These are phyloP conservation scores for Isurus oxyrinchus DNA, from an alignment of 2,113 vertebrate genomes.

Conservation along the genomic window DNA sequence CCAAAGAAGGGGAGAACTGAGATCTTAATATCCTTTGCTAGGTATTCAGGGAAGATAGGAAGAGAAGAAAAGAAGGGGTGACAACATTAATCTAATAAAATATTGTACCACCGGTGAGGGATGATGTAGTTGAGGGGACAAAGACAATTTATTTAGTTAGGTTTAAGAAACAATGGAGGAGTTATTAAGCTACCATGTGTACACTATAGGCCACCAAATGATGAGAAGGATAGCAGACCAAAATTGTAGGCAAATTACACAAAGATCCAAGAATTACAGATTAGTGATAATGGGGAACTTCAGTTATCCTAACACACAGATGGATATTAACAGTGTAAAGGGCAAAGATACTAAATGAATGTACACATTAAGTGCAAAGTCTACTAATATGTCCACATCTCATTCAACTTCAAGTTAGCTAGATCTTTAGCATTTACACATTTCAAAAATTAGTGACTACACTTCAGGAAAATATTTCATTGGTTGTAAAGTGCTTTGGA, in stretches of 20 bases:
- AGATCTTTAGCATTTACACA: not conserved
- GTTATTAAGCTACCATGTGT: too few relatives aligned
- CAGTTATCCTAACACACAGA: not conserved
- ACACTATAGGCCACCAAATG: too few relatives aligned
- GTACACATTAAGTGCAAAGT: not conserved
- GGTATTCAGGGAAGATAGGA: not conserved
- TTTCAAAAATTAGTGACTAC: not conserved
- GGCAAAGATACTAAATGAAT: not conserved
- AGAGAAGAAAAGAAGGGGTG: not conserved
- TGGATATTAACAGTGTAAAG: too few relatives aligned
- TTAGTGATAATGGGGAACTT: not conserved
- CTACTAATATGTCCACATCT: not conserved
- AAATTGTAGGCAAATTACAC: too few relatives aligned
- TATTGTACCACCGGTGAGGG: not conserved
- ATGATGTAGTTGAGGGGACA: not conserved
- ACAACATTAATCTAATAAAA: not conserved
- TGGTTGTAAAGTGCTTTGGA: not conserved
- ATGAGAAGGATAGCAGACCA: too few relatives aligned
- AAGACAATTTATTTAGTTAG: not conserved
- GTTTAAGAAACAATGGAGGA: too few relatives aligned
- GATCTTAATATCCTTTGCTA: not conserved
- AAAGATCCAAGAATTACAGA: not conserved
- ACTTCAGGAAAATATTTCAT: not conserved
- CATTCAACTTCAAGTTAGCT: not conserved
- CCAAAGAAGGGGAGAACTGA: not conserved